phyloP scores from a whole-genome alignment of 2,888 invertebrate species.

The Cephus pygmeus region DNA sequence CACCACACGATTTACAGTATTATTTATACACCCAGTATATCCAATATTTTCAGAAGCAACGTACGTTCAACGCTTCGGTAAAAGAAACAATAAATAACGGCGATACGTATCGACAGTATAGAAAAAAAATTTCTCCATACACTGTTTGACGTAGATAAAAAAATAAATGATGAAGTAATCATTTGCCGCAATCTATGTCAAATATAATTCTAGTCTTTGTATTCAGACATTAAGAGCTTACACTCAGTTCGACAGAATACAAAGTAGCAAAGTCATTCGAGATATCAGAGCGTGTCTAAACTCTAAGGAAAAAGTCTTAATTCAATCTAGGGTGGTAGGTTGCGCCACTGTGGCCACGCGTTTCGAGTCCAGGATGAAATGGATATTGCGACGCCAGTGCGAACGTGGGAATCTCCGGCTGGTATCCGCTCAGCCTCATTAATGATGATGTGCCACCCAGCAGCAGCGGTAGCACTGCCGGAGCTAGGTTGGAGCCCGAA shows the following conservation, averaged over 20 bases:
- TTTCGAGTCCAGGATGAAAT: conserved; percentile 41
- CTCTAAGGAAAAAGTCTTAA: background rate
- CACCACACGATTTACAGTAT: background rate
- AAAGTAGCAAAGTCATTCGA: background rate
- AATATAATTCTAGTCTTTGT: conserved; percentile 1
- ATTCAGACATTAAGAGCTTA: background rate
- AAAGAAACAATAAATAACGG: background rate
- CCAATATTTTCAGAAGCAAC: background rate
- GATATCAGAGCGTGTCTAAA: background rate
- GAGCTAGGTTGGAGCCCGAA: conserved; percentile 15
- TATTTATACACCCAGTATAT: background rate
- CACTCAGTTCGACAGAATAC: background rate
- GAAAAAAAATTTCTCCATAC: background rate
- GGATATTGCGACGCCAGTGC: conserved; percentile 57
- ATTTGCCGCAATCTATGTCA: background rate
- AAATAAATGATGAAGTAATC: background rate
- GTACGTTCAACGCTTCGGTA: background rate
- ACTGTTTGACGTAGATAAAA: background rate
- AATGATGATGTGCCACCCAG: conserved; percentile 84
- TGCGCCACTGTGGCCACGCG: conserved; percentile 11
- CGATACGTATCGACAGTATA: background rate
- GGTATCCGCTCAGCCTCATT: conserved; percentile 73
- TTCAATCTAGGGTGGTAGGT: background rate
- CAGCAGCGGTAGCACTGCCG: conserved; percentile 53
- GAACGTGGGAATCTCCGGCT: conserved; percentile 60